These are phyloP conservation scores for Microtus ochrogaster DNA, from an alignment of 2,113 vertebrate species.

Conservation along the genomic window DNA sequence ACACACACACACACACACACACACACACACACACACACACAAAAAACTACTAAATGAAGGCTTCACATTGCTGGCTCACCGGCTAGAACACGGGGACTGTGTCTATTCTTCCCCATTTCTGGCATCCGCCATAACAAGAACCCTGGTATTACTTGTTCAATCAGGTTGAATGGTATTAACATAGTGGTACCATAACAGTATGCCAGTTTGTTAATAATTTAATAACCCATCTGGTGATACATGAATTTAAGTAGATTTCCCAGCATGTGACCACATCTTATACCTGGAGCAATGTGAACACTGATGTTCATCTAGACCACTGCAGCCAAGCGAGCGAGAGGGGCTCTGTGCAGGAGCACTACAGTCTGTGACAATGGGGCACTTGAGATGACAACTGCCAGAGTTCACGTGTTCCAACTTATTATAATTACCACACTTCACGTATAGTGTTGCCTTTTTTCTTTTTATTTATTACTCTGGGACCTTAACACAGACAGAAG, in stretches of 20 bases:
- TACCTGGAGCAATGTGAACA: neutral
- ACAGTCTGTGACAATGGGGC: neutral
- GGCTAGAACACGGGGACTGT: neutral
- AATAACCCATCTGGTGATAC: neutral
- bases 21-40: neutral
- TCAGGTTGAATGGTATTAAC: neutral
- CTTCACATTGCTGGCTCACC: neutral
- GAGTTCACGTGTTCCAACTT: neutral
- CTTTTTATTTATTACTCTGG: neutral
- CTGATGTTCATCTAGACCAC: neutral
- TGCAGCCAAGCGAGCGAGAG: neutral
- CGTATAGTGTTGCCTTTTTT: neutral
- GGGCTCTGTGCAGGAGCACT: too few species aligned
- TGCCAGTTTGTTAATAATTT: neutral
- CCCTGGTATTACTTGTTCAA: neutral
- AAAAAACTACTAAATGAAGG: neutral
- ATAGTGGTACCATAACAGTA: neutral
- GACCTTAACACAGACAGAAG: neutral
- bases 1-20: neutral
- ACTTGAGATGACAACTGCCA: neutral
- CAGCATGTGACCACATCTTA: neutral
- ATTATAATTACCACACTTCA: neutral
- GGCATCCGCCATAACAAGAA: neutral
- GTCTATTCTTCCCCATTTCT: neutral
- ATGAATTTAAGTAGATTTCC: neutral